A percentile compares a stretch with the other conserved stretches of the same genome.
Evolutionary conservation across 2,113 vertebrate species (phyloP).

Genomic region (Macquaria ambigua): DNA sequence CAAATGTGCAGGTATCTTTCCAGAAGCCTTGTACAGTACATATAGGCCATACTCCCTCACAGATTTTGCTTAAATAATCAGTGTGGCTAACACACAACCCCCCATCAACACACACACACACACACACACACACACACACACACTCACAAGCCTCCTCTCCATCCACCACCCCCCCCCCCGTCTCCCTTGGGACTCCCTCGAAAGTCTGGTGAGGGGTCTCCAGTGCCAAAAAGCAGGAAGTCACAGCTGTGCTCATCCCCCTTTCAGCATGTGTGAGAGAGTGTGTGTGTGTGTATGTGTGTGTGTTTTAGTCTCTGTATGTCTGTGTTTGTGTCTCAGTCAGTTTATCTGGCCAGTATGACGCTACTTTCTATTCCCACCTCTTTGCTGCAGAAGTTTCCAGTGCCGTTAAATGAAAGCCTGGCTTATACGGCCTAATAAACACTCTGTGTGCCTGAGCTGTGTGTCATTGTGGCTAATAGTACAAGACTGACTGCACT

Average conservation of each 20-base stretch:
- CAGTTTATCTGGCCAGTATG: conserved; percentile 58
- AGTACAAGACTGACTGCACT: conserved; percentile 44
- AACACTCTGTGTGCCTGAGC: conserved; percentile 57
- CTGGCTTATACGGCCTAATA: conserved; percentile 59
- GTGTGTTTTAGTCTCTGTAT: conserved; percentile 35
- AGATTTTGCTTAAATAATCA: conserved; percentile 10
- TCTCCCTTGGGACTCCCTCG: conserved; percentile 58
- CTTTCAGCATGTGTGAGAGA: conserved; percentile 53
- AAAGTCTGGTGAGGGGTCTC: conserved; percentile 67
- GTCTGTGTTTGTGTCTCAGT: conserved; percentile 53
- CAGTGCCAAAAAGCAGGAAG: conserved; percentile 75
- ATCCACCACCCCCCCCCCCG: conserved; percentile 45
- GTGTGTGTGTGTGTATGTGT: conserved; percentile 39
- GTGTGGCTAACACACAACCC: conserved; percentile 18
- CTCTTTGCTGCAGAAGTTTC: conserved; percentile 62
- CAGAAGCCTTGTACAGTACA: neutral
- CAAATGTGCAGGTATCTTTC: neutral
- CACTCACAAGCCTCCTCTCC: conserved; percentile 24
- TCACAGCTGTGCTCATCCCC: conserved; percentile 78
- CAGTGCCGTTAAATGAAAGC: conserved; percentile 59
- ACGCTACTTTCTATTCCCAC: conserved; percentile 57
- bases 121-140: conserved; percentile 29
- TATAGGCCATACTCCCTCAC: neutral
- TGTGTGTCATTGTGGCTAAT: conserved; percentile 58
- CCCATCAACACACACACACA: conserved; percentile 29